A percentile compares a stretch with the other conserved stretches of the same genome.
These are phyloP conservation scores for Amphiura filiformis DNA, from an alignment of 35 echinoderm and acorn worm species.

Conservation along the genomic window DNA sequence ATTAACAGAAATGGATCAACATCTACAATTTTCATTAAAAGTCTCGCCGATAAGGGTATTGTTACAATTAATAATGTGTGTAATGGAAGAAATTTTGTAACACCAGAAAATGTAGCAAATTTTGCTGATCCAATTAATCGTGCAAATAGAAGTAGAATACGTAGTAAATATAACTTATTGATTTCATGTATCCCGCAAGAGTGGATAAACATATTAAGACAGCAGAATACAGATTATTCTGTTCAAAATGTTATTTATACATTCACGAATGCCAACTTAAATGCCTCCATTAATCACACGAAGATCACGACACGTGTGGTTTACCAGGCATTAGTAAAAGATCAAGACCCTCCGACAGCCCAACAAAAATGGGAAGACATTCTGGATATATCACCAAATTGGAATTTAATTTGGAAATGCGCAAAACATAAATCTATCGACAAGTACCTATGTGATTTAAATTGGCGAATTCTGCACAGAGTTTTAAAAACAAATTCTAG, in stretches of 20 bases:
- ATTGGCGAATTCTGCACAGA: background rate
- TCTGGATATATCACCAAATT: background rate
- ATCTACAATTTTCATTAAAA: background rate
- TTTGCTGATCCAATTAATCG: background rate
- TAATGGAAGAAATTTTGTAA: background rate
- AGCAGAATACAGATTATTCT: background rate
- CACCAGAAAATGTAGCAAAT: background rate
- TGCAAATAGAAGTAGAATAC: background rate
- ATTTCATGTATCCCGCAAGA: too few relatives aligned
- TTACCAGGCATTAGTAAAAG: background rate
- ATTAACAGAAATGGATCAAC: background rate
- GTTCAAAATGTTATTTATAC: background rate
- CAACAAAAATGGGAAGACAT: background rate
- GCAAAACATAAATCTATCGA: background rate
- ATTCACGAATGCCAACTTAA: background rate
- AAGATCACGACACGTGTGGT: background rate
- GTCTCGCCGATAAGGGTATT: background rate
- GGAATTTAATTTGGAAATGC: background rate
- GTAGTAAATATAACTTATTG: background rate
- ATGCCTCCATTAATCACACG: background rate
- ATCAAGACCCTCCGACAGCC: background rate
- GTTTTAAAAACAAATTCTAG: background rate
- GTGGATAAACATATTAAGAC: background rate
- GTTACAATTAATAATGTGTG: background rate
- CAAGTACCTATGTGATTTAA: background rate